Conservation (phyloP, 2,797 vertebrate species). For the Acipenser oxyrinchus region DNA sequence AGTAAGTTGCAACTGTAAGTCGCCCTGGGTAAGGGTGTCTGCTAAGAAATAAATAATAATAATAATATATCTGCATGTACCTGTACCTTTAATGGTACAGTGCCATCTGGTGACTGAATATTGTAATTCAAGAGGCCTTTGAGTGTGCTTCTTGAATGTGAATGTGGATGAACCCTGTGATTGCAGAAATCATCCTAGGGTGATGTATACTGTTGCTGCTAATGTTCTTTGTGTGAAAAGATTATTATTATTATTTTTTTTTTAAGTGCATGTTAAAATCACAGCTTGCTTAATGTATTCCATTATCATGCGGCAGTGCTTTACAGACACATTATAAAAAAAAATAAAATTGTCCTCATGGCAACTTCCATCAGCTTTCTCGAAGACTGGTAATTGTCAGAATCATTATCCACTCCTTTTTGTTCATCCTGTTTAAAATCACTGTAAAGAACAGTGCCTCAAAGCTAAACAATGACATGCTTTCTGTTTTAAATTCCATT, state of each 20-base stretch:
- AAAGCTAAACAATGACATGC: conserved; percentile 9
- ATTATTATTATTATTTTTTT: neutral
- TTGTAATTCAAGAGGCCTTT: no score
- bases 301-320: neutral
- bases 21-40: no score
- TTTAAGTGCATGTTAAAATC: neutral
- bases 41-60: no score
- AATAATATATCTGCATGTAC: no score
- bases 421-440: conserved; percentile 5
- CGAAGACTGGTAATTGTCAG: neutral
- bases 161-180: no score
- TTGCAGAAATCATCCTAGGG: no score
- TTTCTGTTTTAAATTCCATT: conserved; percentile 20
- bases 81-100: no score
- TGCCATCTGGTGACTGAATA: no score
- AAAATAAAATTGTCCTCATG: conserved; percentile 2
- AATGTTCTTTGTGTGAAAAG: neutral
- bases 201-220: neutral
- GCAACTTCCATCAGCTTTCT: conserved; percentile 1
- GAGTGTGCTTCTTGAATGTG: no score
- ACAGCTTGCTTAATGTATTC: neutral
- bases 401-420: conserved; percentile 5
- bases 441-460: neutral
- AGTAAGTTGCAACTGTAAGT: no score
- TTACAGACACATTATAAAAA: neutral